phyloP scores from a whole-genome alignment of 1,140 invertebrate species.

The Hermetia illucens region DNA sequence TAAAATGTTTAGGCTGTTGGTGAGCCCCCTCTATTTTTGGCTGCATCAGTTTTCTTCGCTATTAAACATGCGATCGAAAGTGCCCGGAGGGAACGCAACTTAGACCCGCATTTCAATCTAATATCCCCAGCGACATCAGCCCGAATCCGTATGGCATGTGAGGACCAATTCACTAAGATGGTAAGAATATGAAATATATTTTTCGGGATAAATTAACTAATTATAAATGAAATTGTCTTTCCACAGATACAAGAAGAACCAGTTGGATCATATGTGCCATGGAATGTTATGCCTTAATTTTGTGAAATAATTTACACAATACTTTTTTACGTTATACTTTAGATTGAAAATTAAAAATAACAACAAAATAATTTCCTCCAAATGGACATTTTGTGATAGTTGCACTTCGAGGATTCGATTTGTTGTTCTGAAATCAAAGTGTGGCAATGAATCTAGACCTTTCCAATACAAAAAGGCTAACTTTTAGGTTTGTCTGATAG shows the following conservation, averaged over 20 bases:
- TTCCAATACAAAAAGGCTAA: no score
- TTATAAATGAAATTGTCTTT: conserved; percentile 10
- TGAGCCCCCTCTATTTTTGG: conserved; percentile 86
- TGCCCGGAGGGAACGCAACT: conserved; percentile 54
- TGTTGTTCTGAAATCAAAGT: no score
- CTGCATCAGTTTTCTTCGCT: conserved; percentile 75
- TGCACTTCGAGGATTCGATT: no score
- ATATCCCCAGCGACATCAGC: conserved; percentile 81
- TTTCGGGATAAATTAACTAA: not conserved
- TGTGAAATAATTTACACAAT: no score
- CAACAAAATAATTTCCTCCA: no score
- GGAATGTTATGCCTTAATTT: conserved; percentile 44
- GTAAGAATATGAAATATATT: conserved; percentile 32
- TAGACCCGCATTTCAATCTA: conserved; percentile 47
- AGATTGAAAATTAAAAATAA: no score
- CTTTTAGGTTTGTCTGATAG: no score
- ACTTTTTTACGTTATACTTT: no score
- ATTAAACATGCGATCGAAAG: conserved; percentile 77
- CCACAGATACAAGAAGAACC: conserved; percentile 35
- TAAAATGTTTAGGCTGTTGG: conserved; percentile 81
- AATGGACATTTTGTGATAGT: no score
- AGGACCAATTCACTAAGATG: conserved; percentile 67
- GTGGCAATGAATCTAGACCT: no score
- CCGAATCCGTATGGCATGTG: conserved; percentile 78
- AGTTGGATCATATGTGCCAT: conserved; percentile 36